These are phyloP conservation scores for Psettodes erumei DNA, from an alignment of 2,113 vertebrate species.

Conservation along the genomic window DNA sequence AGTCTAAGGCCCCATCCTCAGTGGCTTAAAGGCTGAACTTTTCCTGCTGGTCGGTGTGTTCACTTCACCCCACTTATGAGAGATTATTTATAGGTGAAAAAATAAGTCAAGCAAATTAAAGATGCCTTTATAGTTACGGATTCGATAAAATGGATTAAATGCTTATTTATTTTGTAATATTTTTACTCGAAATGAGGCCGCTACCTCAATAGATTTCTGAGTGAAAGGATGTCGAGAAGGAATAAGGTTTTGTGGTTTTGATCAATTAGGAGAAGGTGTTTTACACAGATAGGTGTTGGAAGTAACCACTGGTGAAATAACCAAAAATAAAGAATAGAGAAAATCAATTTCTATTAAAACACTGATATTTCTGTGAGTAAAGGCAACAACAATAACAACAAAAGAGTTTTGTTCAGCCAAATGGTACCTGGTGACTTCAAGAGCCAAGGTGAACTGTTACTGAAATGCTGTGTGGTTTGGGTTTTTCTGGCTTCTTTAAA, in stretches of 20 bases:
- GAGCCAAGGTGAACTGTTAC: slow-evolving; percentile 23
- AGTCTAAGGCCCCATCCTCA: slow-evolving; percentile 40
- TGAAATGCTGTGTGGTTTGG: slow-evolving; percentile 33
- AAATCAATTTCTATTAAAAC: slow-evolving; percentile 3
- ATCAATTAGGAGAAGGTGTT: too few species aligned
- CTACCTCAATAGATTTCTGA: too few species aligned
- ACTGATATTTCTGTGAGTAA: slow-evolving; percentile 20
- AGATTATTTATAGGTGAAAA: background rate
- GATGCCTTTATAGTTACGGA: too few species aligned
- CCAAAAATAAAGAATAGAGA: background rate
- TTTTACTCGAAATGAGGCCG: too few species aligned
- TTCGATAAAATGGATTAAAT: background rate
- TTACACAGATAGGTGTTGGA: too few species aligned
- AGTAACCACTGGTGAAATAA: background rate
- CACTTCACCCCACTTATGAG: background rate
- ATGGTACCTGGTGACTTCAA: background rate
- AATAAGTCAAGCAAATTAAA: background rate
- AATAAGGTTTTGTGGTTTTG: too few species aligned
- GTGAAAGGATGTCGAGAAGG: too few species aligned
- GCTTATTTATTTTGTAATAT: too few species aligned
- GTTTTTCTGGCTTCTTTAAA: slow-evolving; percentile 60
- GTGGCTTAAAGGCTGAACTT: slow-evolving; percentile 45
- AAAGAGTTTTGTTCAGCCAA: slow-evolving; percentile 9
- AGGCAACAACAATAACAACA: background rate
- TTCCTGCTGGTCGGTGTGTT: slow-evolving; percentile 18